Evolutionary conservation across 1,140 invertebrate genomes (phyloP).

Genomic region (Grapholita molesta): DNA sequence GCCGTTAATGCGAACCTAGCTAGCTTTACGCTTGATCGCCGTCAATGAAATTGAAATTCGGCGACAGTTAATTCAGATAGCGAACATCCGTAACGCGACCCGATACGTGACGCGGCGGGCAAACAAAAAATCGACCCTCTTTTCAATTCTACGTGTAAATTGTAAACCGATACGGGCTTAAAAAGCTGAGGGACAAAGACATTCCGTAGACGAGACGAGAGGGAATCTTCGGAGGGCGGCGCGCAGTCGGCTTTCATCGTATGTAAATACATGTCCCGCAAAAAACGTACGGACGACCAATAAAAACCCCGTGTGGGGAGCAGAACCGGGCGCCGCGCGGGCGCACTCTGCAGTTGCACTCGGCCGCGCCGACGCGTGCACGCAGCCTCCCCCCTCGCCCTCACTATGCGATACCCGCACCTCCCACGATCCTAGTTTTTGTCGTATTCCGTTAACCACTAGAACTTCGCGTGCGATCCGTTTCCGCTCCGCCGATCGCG

Average conservation of each 20-base stretch:
- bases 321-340: constrained; percentile 68
- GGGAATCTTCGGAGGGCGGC: constrained; percentile 61
- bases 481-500: constrained; percentile 41
- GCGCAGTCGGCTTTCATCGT: constrained; percentile 65
- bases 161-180: constrained; percentile 35
- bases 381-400: constrained; percentile 57
- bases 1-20: constrained; percentile 59
- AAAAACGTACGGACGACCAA: constrained; percentile 73
- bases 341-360: constrained; percentile 64
- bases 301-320: constrained; percentile 73
- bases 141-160: constrained; percentile 22
- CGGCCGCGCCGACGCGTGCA: constrained; percentile 63
- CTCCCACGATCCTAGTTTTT: constrained; percentile 34
- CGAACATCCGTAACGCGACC: constrained; percentile 1
- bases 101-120: background rate
- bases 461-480: constrained; percentile 40
- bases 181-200: constrained; percentile 55
- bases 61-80: background rate
- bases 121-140: background rate
- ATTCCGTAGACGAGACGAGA: constrained; percentile 60
- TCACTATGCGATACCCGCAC: constrained; percentile 33
- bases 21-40: constrained; percentile 30
- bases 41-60: constrained; percentile 16
- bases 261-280: constrained; percentile 65
- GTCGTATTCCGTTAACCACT: constrained; percentile 39